Evolutionary conservation across 1,140 invertebrate genomes (phyloP), one percentile per base, ranked within the genome.

Genomic region (Trichoplusia ni): DNA sequence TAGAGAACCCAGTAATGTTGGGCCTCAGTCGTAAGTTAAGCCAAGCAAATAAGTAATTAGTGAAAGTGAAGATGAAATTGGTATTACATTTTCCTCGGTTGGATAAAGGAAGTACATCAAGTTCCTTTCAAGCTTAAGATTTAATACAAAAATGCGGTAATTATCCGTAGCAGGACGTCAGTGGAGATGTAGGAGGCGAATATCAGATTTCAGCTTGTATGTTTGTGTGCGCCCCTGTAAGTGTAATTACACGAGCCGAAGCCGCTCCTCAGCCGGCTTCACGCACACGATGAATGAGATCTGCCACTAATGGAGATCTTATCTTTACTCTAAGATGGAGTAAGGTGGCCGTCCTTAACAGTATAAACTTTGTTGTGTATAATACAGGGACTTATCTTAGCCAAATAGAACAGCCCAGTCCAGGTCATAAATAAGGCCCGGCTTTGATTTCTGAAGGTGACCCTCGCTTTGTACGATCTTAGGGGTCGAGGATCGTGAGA

Each of bases 371-470:
- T 76, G 72, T 79, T 77, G 83, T 78, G 69, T 83, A 86, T 78
- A 79, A 75, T 78, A 81, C 69, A 67, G 69, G 69, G 78, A 82
- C 78, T 89, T 86, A 86, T 85, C 82, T 86, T 56, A 71, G 60
- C 75, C 71, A 68, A 83, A 80, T 82, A 77, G 72, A 65, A 73
- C 67, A 75, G 71, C 71, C 72, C 33, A 76, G 81, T 82, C 72
- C 84, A 85, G 79, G 77, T 83, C 81, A 89, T 89, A 90, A 89
- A 90, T 89, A 90, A 88, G 72, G 74, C 64, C 73, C 73, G 79
- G 78, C 82, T 89, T 88, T 89, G 84, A 85, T 89, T 86, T 86
- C 79, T 84, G 79, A 82, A 85, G 77, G 77, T 83, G 84, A 88
- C 84, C 79, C 73, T 71, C 60, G 64, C 74, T 82, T 75, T 79